phyloP scores from a whole-genome alignment of 2,888 invertebrate genomes.

The Patella caerulea region DNA sequence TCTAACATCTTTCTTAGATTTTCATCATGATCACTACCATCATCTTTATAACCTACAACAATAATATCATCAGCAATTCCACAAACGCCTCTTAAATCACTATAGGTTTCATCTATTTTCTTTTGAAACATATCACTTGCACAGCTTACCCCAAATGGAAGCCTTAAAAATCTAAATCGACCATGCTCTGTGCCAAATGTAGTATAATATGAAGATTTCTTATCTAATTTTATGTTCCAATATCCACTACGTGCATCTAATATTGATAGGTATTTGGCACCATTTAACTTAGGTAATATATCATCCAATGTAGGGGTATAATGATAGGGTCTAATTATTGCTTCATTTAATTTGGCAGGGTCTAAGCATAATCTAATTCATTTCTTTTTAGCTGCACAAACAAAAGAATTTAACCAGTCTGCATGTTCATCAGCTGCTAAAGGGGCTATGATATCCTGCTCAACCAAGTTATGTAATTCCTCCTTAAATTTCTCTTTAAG shows the following conservation, averaged over 20 bases:
- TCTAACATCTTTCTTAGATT: slow-evolving; percentile 3
- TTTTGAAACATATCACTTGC: slow-evolving; percentile 9
- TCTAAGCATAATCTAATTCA: neutral
- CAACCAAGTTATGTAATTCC: neutral
- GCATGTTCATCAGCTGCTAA: slow-evolving; percentile 1
- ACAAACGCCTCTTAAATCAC: neutral
- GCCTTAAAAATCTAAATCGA: neutral
- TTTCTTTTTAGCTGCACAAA: slow-evolving; percentile 1
- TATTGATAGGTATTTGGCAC: slow-evolving; percentile 1
- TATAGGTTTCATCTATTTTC: slow-evolving; percentile 1
- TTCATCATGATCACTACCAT: slow-evolving; percentile 7
- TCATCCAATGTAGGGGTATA: slow-evolving; percentile 4
- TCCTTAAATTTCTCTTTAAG: slow-evolving; percentile 1
- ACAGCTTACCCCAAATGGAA: slow-evolving; percentile 2
- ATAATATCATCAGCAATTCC: slow-evolving; percentile 3
- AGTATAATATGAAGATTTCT: neutral
- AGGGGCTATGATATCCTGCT: neutral
- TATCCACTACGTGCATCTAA: slow-evolving; percentile 3
- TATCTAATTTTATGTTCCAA: slow-evolving; percentile 5
- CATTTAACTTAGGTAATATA: slow-evolving; percentile 2
- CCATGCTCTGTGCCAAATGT: slow-evolving; percentile 7
- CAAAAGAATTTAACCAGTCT: slow-evolving; percentile 8
- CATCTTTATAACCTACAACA: slow-evolving; percentile 1
- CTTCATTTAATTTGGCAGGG: slow-evolving; percentile 3
- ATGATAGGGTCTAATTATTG: slow-evolving; percentile 7